Base-by-base conservation (phyloP, 2,888 invertebrate species). In the Desoria tigrina region DNA sequence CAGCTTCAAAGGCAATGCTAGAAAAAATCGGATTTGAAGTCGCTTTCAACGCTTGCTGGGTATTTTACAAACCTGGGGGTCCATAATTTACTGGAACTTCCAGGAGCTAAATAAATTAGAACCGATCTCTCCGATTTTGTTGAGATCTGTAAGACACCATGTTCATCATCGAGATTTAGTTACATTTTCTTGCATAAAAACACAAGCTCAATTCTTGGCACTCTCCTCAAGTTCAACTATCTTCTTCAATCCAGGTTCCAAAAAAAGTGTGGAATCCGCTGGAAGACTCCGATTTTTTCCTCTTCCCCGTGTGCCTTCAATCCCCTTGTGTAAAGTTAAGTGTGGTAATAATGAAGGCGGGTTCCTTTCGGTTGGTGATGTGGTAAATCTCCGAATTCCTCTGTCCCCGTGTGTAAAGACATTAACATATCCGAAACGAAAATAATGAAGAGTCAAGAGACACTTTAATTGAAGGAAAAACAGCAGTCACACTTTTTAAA, bases 31-130 rank as follows among this genome's bases (percentile, higher is more conserved):
- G 64, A 14, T 67, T 61, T 26, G 1, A n/a, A 11, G 39, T 39
- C 37, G 58, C 63, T 1, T 63, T 63, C 61, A 57, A 63, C 6
- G 58, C 63, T 3, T 54, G 51, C n/a, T 69, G 69, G 69, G 24
- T 69, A n/a, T 54, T 32, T 11, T 32, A 32, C 11, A 4, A 32
- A n/a, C n/a, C n/a, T n/a, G n/a, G n/a, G n/a, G n/a, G n/a, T n/a
- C n/a, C n/a, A n/a, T n/a, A n/a, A n/a, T n/a, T n/a, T n/a, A n/a
- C n/a, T n/a, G n/a, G n/a, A n/a, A n/a, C n/a, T n/a, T n/a, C n/a
- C n/a, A n/a, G n/a, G n/a, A n/a, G n/a, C n/a, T n/a, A n/a, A n/a
- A n/a, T n/a, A n/a, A n/a, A n/a, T n/a, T n/a, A n/a, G n/a, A n/a
- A n/a, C n/a, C n/a, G n/a, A n/a, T n/a, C n/a, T n/a, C n/a, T n/a